Base-by-base conservation (phyloP, 2,113 vertebrate genomes). In the Bubo blakistoni region DNA sequence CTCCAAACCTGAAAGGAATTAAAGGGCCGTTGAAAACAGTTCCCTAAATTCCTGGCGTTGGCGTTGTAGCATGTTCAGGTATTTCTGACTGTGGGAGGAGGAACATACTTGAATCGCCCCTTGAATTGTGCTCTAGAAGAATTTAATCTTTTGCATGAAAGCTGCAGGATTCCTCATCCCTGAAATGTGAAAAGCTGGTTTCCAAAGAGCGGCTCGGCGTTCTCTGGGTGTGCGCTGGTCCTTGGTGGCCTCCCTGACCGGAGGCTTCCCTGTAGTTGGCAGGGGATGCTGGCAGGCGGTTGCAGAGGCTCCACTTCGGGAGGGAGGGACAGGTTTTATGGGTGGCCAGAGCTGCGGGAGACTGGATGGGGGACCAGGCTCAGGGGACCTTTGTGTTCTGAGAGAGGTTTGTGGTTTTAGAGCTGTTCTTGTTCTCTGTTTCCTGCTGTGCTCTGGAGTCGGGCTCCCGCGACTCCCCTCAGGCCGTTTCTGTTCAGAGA, bases 241-340 rank as follows among this genome's bases (percentile, higher is more conserved):
- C 34, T 30, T 36, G 17, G 13, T 17, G 11, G 13, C 34, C 19
- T 17, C 9, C 1, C 44, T 13, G 22, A 14, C 11, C 0, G 5
- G 44, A n/a, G 24, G 32, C 27, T 5, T 77, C 57, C 36, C 40
- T 8, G 0, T 3, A 7, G 52, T 2, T 5, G 44, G 47, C 46
- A 38, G 61, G 47, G 44, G 40, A 32, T 6, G 26, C 44, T 11
- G 59, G 30, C 42, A 6, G 30, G 25, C 65, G 47, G 16, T 8
- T 17, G 40, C 2, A 0, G 18, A 6, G 52, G 34, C 22, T 55
- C 13, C 27, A 13, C 61, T 51, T 42, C 26, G 9, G 65, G 49
- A 57, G 46, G 13, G 30, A 51, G 42, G 40, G 76, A 5, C 4
- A 5, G 34, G 8, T 17, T 16, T 32, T 55, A 8, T 14, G 25